Evolutionary conservation across 2,797 vertebrate genomes (phyloP).

Genomic region (Meriones psammophilus): DNA sequence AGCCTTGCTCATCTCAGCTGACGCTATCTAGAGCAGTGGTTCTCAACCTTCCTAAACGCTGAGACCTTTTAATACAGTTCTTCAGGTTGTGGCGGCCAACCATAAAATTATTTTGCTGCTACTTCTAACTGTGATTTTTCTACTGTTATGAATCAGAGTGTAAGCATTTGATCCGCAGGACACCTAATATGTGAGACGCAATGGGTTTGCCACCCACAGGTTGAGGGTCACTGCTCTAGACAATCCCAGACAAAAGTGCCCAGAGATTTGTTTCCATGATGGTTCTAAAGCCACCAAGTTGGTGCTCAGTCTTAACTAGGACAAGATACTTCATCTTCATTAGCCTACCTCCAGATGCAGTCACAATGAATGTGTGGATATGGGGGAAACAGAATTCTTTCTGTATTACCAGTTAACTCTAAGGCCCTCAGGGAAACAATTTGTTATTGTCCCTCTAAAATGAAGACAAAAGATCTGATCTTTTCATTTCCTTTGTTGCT

Average conservation of each 20-base stretch:
- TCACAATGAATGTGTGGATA: not conserved
- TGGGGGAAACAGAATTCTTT: not conserved
- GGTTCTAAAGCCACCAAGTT: not conserved
- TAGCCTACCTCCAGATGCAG: not conserved
- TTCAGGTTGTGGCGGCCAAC: not conserved
- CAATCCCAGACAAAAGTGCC: not conserved
- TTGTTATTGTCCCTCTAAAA: conserved; percentile 25
- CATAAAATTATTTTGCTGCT: not conserved
- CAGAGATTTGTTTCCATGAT: not conserved
- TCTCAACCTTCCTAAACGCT: not conserved
- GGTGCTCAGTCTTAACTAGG: not conserved
- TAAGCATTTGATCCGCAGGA: not conserved
- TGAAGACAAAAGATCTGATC: not conserved
- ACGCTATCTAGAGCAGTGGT: not conserved
- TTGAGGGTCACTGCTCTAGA: not conserved
- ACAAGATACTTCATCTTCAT: not conserved
- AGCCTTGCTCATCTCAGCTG: not conserved
- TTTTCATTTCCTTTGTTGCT: conserved; percentile 8
- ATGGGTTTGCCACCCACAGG: no score
- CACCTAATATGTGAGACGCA: not conserved
- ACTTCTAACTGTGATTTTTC: not conserved
- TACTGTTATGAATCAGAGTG: not conserved
- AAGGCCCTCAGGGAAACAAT: not conserved
- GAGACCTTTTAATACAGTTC: not conserved
- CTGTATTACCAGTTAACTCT: not conserved